Base-by-base conservation (phyloP, 2,113 vertebrate genomes). In the Urocynchramus pylzowi region DNA sequence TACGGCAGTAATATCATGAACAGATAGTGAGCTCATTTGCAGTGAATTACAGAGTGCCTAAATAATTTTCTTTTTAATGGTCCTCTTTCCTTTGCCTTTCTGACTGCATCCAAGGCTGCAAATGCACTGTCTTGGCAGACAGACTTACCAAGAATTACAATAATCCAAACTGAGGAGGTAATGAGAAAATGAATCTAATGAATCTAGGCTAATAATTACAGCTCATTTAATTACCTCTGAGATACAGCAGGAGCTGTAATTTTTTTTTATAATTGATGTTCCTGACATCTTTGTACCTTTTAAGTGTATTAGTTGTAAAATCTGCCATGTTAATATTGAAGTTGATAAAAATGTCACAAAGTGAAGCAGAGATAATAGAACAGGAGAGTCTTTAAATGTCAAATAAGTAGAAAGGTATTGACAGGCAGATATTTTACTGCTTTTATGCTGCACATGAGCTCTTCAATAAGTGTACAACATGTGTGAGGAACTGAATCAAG, bases 261-360 rank as follows among this genome's bases (percentile, higher is more conserved):
- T 84, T 93, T 97, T 53, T 90, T 96, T 93, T 84, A 84, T 96
- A 96, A 97, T 97, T 97, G 93, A 97, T 96, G 93, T 88, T 97
- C 68, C 90, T 97, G 91, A 96, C 68, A 90, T 96, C 84, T 65
- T 90, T 93, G 64, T 91, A 93, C 79, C 79, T 97, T 96, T 97
- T 96, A 97, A 94, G 63, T 94, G 67, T 90, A 94, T n/a, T 87
- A 95, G 95, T 91, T 97, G 96, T 97, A 97, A 97, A 97, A 97
- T 89, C 61, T 97, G 14, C 89, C 84, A 28, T 60, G 76, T 95
- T 94, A 94, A 94, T 89, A 59, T 57, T 89, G 57, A 63, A 97
- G 89, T 91, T 97, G 93, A 96, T 96, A 95, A 97, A 97, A 98
- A 96, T 94, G 86, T 76, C 91, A 94, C 45, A 77, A 97, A 95